Evolutionary conservation across 2,888 invertebrate genomes (phyloP).

Genomic region (Eupsilia transversa): DNA sequence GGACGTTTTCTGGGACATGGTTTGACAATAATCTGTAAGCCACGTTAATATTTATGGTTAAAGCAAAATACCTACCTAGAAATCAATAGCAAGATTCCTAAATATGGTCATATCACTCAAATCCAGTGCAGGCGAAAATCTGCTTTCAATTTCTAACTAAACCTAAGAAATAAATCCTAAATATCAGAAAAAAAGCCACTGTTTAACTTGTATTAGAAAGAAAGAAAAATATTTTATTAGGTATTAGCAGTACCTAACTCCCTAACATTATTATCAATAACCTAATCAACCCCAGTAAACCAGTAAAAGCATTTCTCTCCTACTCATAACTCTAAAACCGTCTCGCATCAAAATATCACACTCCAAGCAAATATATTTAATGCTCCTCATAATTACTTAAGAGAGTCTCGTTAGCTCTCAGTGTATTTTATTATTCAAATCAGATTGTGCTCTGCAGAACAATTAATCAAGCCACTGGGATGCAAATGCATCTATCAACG

Average conservation of each 20-base stretch:
- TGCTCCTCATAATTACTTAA: constrained; percentile 30
- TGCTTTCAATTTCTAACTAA: neutral
- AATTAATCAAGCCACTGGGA: constrained; percentile 61
- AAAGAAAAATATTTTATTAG: too few species aligned
- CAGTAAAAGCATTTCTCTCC: neutral
- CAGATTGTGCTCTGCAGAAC: constrained; percentile 34
- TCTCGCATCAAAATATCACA: neutral
- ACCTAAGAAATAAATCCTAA: neutral
- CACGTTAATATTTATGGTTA: neutral
- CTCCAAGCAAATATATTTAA: constrained; percentile 12
- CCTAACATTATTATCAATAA: neutral
- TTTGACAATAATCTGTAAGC: neutral
- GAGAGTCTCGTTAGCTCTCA: constrained; percentile 30
- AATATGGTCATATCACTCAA: neutral
- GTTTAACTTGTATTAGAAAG: too few species aligned
- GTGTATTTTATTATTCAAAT: constrained; percentile 59
- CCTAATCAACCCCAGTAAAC: neutral
- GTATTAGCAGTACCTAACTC: neutral
- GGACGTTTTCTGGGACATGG: neutral
- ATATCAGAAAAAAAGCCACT: neutral
- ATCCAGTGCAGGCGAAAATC: neutral
- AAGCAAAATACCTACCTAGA: too few species aligned
- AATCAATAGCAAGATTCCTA: neutral
- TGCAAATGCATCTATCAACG: constrained; percentile 74
- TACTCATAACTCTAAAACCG: neutral